Percentiles rank a stretch among this genome's conserved stretches.
phyloP scores from a whole-genome alignment of 1,140 invertebrate genomes.

The Drosophila dunni region DNA sequence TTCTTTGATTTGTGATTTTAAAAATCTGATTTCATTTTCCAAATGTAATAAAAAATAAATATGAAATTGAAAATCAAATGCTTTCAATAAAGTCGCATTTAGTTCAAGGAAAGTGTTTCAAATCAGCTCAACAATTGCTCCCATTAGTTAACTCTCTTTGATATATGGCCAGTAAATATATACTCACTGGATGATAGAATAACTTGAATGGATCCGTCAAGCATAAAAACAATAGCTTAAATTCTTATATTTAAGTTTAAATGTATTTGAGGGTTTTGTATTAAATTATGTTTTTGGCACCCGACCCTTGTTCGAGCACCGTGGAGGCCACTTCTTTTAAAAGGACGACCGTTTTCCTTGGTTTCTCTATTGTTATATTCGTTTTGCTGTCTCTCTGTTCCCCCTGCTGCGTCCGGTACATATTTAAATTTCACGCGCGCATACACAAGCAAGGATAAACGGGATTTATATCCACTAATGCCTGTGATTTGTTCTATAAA shows the following conservation, averaged over 20 bases:
- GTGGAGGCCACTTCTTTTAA: constrained; percentile 45
- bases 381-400: constrained; percentile 8
- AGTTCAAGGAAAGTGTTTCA: neutral
- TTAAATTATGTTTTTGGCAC: constrained; percentile 52
- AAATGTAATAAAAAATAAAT: constrained; percentile 76
- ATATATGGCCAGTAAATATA: constrained; percentile 14
- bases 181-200: constrained; percentile 24
- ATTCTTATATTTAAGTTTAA: constrained; percentile 16
- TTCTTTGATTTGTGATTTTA: constrained; percentile 62
- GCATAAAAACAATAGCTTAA: constrained; percentile 53
- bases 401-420: constrained; percentile 36
- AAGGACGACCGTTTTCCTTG: constrained; percentile 69
- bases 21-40: constrained; percentile 66
- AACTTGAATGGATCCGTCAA: constrained; percentile 4
- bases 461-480: constrained; percentile 81
- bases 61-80: constrained; percentile 57
- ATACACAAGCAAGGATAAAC: constrained; percentile 80
- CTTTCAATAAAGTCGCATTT: constrained; percentile 1
- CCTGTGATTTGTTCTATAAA: constrained; percentile 83
- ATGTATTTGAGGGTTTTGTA: constrained; percentile 1
- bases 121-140: constrained; percentile 6
- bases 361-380: constrained; percentile 51
- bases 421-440: constrained; percentile 82
- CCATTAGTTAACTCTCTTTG: constrained; percentile 12
- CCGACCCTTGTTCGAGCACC: constrained; percentile 50